A percentile compares a stretch with the other conserved stretches of the same genome.
phyloP scores from a whole-genome alignment of 2,113 vertebrate species.

The Xenopus borealis region DNA sequence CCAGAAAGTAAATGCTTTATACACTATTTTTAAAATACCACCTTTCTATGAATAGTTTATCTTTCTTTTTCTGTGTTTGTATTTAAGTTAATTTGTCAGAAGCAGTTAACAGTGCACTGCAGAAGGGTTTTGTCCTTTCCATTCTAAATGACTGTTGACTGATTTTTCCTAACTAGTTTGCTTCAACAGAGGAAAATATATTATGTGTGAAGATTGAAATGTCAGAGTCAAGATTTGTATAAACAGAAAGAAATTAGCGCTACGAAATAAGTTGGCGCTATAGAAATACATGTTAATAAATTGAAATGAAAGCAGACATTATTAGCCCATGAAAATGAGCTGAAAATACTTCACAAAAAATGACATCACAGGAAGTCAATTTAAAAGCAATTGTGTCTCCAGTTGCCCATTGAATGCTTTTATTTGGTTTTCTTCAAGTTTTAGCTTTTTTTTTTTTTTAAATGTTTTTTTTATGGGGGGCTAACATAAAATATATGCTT shows the following conservation, averaged over 20 bases:
- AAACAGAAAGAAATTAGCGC: neutral
- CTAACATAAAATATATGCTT: too few species aligned
- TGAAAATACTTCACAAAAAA: constrained; percentile 6
- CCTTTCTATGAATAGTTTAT: too few species aligned
- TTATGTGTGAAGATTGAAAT: neutral
- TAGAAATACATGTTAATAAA: too few species aligned
- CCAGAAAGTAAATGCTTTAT: too few species aligned
- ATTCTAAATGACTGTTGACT: too few species aligned
- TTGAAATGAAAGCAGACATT: neutral
- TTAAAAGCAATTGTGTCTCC: constrained; percentile 4
- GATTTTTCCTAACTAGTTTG: neutral
- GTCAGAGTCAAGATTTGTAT: neutral
- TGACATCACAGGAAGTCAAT: neutral
- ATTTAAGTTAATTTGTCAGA: too few species aligned
- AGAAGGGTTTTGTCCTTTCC: too few species aligned
- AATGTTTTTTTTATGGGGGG: too few species aligned
- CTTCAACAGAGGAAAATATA: neutral
- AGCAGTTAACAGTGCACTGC: too few species aligned
- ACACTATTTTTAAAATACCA: too few species aligned
- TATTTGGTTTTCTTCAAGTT: neutral
- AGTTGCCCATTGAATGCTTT: neutral
- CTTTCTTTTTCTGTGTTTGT: too few species aligned
- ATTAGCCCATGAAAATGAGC: neutral
- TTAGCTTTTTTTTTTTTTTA: neutral
- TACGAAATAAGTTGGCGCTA: too few species aligned